Percentiles rank a stretch among this genome's conserved stretches.
phyloP scores from a whole-genome alignment of 2,888 invertebrate genomes.

The Harpalus rubripes region DNA sequence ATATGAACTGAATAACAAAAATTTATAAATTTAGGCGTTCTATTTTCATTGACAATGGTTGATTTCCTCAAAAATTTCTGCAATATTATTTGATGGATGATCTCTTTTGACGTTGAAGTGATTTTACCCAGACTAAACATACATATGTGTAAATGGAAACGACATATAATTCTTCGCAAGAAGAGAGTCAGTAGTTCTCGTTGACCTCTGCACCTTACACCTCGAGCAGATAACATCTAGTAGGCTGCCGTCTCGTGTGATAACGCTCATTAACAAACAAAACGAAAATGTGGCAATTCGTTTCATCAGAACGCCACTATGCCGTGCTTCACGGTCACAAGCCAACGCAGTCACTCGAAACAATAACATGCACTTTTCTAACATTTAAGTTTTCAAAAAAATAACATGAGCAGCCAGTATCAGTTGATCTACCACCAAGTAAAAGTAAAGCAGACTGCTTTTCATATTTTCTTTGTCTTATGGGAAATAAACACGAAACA shows the following conservation, averaged over 20 bases:
- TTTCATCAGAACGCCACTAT: conserved; percentile 58
- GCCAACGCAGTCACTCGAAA: conserved; percentile 10
- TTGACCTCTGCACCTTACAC: conserved; percentile 63
- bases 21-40: too few relatives aligned
- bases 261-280: conserved; percentile 66
- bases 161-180: neutral
- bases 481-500: neutral
- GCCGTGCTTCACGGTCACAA: conserved; percentile 53
- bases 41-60: too few relatives aligned
- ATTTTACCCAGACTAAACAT: neutral
- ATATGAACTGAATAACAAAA: too few relatives aligned
- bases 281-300: conserved; percentile 66
- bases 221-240: conserved; percentile 48
- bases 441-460: neutral
- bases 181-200: conserved; percentile 5
- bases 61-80: too few relatives aligned
- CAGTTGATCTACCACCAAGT: neutral
- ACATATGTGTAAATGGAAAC: neutral
- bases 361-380: conserved; percentile 22
- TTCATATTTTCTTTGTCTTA: neutral
- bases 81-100: neutral
- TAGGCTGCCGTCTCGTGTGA: conserved; percentile 54
- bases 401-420: conserved; percentile 2
- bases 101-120: neutral
- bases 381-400: conserved; percentile 1